These are phyloP conservation scores for Cottoperca gobio DNA, from an alignment of 2,797 vertebrate species.

Conservation along the genomic window DNA sequence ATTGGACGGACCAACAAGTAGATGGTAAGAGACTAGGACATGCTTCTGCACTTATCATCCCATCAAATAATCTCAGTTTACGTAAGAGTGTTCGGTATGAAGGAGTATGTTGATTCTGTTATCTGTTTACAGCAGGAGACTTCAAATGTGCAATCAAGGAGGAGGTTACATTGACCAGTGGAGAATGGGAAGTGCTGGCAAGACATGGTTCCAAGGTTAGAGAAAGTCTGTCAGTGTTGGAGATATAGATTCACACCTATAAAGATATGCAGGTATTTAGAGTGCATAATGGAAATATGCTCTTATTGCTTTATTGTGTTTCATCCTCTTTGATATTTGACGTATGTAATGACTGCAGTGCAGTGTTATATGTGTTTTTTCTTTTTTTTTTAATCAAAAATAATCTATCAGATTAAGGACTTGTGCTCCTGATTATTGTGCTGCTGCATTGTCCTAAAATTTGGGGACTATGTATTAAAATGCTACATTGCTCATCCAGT, in stretches of 20 bases:
- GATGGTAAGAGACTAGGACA: constrained; percentile 60
- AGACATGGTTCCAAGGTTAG: constrained; percentile 93
- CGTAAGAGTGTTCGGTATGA: neutral
- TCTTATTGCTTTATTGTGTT: no score
- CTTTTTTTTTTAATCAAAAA: no score
- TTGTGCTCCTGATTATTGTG: neutral
- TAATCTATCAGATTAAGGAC: neutral
- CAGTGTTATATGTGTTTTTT: no score
- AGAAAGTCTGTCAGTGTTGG: neutral
- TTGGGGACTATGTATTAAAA: neutral
- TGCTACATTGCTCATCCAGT: neutral
- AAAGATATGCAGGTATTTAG: neutral
- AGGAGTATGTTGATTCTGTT: constrained; percentile 27
- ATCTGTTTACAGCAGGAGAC: constrained; percentile 81
- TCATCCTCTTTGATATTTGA: no score
- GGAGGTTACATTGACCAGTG: constrained; percentile 89
- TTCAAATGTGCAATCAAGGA: constrained; percentile 92
- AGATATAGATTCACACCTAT: neutral
- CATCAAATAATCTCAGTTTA: neutral
- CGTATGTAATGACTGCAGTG: no score
- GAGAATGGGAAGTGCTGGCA: constrained; percentile 94
- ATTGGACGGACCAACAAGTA: constrained; percentile 82
- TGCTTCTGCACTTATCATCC: neutral
- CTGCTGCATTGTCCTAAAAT: constrained; percentile 1
- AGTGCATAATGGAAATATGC: no score